Evolutionary conservation across 1,140 invertebrate species (phyloP), one percentile per base, ranked within the genome.

Genomic region (Trichonephila inaurata): DNA sequence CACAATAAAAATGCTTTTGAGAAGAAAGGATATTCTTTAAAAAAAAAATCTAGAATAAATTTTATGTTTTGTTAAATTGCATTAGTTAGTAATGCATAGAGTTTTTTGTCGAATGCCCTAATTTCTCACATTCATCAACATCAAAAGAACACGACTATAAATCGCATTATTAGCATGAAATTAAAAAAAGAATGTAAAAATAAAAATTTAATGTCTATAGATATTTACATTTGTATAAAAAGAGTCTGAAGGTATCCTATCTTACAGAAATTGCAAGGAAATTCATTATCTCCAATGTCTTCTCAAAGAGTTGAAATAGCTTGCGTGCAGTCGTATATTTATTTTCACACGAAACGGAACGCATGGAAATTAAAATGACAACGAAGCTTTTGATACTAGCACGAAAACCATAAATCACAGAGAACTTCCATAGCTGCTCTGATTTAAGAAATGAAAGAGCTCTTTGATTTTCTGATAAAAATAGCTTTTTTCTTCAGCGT

Each of bases 291-390:
- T 83, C 82, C 82, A 28, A 28, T 18, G 18, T 18, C 77, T 21
- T 21, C 82, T 58, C 19, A 83, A 28, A 60, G n/a, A 7, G 8
- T 83, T 83, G 5, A 83, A 24, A 19, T 24, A 14, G 14, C 33
- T 91, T 62, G 90, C 90, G 77, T 91, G 90, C 81, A 51, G 28
- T 16, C 1, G 14, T 44, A 21, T 58, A 81, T 91, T 91, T 64
- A 83, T 64, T 64, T 83, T 64, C 51, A 64, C 51, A 58, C 81
- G 60, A 83, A 91, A 83, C 14, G 61, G 44, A 91, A 51, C 44
- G n/a, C 72, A 81, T 90, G n/a, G 72, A 91, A 91, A 91, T 83
- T 64, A 91, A 91, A 83, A 62, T 64, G 81, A 91, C 72, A 85
- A 24, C 60, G 14, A 51, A 62, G 81, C 81, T 91, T 77, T 91